Conservation (phyloP, 2,113 vertebrate genomes). For the Gnathonemus echidnorhynchus region DNA sequence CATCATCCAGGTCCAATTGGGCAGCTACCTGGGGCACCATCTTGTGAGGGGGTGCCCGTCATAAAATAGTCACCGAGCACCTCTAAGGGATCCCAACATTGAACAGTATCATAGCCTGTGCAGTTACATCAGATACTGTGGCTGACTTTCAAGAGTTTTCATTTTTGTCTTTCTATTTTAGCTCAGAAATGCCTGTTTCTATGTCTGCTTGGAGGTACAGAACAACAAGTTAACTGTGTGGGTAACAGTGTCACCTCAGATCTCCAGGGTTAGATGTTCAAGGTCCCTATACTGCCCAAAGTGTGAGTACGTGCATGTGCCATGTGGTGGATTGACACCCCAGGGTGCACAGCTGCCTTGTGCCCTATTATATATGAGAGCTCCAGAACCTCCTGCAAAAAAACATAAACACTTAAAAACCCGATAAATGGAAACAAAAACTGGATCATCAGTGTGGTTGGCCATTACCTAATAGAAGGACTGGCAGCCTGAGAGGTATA, state of each 20-base stretch:
- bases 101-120: not conserved
- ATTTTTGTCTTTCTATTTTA: not conserved
- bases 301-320: not conserved
- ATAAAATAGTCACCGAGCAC: not conserved
- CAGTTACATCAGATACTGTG: not conserved
- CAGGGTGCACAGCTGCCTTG: not conserved
- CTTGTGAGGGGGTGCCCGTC: not conserved
- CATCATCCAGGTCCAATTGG: not conserved
- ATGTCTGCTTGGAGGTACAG: not conserved
- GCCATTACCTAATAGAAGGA: not conserved
- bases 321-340: not conserved
- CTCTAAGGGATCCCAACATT: not conserved
- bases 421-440: not conserved
- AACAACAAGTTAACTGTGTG: not conserved
- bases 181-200: not conserved
- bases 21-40: not conserved
- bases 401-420: not conserved
- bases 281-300: not conserved
- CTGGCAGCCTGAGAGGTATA: not conserved
- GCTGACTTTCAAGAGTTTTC: not conserved
- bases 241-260: not conserved
- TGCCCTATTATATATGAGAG: not conserved
- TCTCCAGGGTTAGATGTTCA: not conserved
- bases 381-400: not conserved
- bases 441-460: not conserved